Conservation (phyloP, 2,888 invertebrate species). For the Incurvaria masculella region DNA sequence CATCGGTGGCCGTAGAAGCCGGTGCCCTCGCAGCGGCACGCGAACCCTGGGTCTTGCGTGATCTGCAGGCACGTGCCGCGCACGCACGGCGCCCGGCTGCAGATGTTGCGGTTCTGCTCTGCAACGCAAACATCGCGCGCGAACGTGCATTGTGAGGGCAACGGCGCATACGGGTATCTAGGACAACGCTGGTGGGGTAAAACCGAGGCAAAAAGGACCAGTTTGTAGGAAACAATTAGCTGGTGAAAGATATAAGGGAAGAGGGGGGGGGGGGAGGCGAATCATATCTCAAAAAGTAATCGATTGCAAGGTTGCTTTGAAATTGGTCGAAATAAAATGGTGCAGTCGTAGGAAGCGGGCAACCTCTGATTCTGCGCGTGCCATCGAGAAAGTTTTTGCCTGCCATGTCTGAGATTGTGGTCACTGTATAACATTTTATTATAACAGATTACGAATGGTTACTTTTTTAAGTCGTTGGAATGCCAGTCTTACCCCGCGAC, state of each 20-base stretch:
- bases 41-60: slow-evolving; percentile 60
- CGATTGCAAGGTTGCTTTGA: too few relatives aligned
- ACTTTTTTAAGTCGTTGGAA: too few relatives aligned
- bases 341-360: too few relatives aligned
- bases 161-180: too few relatives aligned
- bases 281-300: not conserved
- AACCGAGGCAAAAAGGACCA: not conserved
- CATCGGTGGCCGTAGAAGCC: slow-evolving; percentile 70
- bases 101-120: slow-evolving; percentile 58
- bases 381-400: too few relatives aligned
- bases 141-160: not conserved
- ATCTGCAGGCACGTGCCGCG: slow-evolving; percentile 68
- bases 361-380: too few relatives aligned
- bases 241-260: not conserved
- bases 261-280: not conserved
- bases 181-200: not conserved
- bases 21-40: slow-evolving; percentile 71
- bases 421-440: too few relatives aligned
- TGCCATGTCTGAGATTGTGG: too few relatives aligned
- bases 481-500: too few relatives aligned
- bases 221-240: not conserved
- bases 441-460: too few relatives aligned
- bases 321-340: too few relatives aligned
- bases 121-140: slow-evolving; percentile 10
- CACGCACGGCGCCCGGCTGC: slow-evolving; percentile 62